These are phyloP conservation scores for Eptatretus burgeri DNA, from an alignment of 2,113 vertebrate species.

Conservation along the genomic window DNA sequence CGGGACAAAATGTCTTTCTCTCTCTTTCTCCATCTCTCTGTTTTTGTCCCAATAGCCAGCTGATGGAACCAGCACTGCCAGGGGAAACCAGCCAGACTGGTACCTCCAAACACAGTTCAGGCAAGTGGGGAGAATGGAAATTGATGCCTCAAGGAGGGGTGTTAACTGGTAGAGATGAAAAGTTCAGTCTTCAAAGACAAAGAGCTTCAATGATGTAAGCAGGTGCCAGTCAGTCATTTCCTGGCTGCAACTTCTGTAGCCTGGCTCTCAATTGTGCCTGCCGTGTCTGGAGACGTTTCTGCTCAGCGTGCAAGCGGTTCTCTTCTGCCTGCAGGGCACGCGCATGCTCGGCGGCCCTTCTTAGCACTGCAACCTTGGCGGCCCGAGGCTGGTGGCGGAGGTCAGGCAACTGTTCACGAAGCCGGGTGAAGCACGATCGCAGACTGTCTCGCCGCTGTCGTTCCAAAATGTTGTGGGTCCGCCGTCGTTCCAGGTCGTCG, in stretches of 20 bases:
- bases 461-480: constrained; percentile 35
- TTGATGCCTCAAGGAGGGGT: too few species aligned
- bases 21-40: too few species aligned
- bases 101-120: too few species aligned
- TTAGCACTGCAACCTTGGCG: constrained; percentile 32
- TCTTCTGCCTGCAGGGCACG: constrained; percentile 17
- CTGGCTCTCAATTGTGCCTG: constrained; percentile 19
- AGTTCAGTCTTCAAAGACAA: too few species aligned
- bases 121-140: too few species aligned
- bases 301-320: constrained; percentile 14
- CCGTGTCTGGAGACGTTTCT: constrained; percentile 14
- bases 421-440: constrained; percentile 26
- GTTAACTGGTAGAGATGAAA: too few species aligned
- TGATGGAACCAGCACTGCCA: too few species aligned
- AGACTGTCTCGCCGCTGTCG: constrained; percentile 28
- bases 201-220: too few species aligned
- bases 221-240: too few species aligned
- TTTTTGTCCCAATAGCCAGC: too few species aligned
- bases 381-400: constrained; percentile 29
- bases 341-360: constrained; percentile 26
- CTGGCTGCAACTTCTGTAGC: constrained; percentile 14
- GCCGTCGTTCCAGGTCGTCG: constrained; percentile 25
- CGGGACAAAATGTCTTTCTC: too few species aligned
- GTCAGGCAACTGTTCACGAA: constrained; percentile 27
- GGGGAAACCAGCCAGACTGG: too few species aligned